A percentile compares a stretch with the other conserved stretches of the same genome.
Conservation (phyloP, 2,888 invertebrate species). For the Parasteatoda lunata region DNA sequence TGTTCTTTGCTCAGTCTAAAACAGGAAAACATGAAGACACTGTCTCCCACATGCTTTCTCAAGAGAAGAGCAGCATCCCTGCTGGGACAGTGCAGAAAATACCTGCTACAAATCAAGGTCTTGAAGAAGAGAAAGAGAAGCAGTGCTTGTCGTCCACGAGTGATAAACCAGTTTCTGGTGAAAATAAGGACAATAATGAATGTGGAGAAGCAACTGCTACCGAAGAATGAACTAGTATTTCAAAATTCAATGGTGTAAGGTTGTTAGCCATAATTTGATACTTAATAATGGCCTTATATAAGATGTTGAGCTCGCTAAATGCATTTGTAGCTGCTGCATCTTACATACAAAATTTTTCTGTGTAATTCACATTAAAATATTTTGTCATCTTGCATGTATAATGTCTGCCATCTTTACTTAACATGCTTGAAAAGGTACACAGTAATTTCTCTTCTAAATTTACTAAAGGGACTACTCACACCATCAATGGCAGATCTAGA, state of each 20-base stretch:
- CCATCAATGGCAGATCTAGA: slow-evolving; percentile 64
- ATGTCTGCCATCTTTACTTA: slow-evolving; percentile 33
- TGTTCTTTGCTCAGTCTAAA: slow-evolving; percentile 70
- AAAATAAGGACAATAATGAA: slow-evolving; percentile 37
- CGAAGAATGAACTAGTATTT: slow-evolving; percentile 54
- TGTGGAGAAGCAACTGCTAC: slow-evolving; percentile 38
- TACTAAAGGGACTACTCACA: slow-evolving; percentile 55
- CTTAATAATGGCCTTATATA: slow-evolving; percentile 41
- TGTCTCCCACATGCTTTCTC: slow-evolving; percentile 44
- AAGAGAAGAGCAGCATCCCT: slow-evolving; percentile 49
- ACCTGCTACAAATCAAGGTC: slow-evolving; percentile 12
- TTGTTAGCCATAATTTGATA: slow-evolving; percentile 36
- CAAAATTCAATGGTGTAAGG: slow-evolving; percentile 29
- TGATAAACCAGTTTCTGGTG: slow-evolving; percentile 17
- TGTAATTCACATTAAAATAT: slow-evolving; percentile 53
- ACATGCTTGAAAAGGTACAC: slow-evolving; percentile 53
- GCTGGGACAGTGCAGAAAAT: slow-evolving; percentile 37
- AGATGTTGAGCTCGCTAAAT: slow-evolving; percentile 40
- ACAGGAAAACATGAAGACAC: slow-evolving; percentile 55
- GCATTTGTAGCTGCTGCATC: slow-evolving; percentile 51
- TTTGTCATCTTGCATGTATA: slow-evolving; percentile 50
- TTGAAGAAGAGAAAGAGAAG: slow-evolving; percentile 43
- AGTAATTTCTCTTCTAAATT: slow-evolving; percentile 56
- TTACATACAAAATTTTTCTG: slow-evolving; percentile 29
- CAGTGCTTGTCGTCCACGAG: slow-evolving; percentile 36